Percentiles rank a stretch among this genome's conserved stretches.
Evolutionary conservation across 2,113 vertebrate species (phyloP).

Genomic region (Clinocottus analis): DNA sequence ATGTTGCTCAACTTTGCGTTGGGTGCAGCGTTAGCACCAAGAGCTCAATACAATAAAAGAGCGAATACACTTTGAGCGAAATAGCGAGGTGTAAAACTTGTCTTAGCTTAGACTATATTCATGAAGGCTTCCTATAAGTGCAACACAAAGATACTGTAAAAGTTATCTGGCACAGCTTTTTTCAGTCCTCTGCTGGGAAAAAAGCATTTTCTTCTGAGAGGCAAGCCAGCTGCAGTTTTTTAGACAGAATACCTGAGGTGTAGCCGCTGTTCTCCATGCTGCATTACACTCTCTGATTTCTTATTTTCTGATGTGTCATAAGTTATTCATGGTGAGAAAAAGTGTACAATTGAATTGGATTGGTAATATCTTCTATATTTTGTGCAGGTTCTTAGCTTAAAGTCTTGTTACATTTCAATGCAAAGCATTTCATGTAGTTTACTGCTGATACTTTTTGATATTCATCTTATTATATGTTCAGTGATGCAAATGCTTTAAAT

Average conservation of each 20-base stretch:
- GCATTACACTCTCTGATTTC: neutral
- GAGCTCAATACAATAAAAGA: neutral
- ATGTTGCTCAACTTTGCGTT: neutral
- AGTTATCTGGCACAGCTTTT: conserved; percentile 14
- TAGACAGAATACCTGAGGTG: conserved; percentile 25
- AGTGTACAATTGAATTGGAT: neutral
- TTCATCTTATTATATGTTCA: neutral
- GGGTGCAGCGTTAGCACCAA: neutral
- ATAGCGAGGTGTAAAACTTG: neutral
- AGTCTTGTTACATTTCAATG: neutral
- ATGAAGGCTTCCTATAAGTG: neutral
- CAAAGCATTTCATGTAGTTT: neutral
- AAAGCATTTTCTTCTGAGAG: neutral
- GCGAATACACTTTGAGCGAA: neutral
- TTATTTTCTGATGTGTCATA: neutral
- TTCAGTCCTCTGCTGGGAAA: neutral
- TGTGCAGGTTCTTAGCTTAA: neutral
- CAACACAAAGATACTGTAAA: neutral
- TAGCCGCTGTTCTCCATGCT: neutral
- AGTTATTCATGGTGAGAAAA: neutral
- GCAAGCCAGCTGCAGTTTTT: conserved; percentile 2
- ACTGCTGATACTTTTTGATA: conserved; percentile 7
- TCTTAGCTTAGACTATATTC: neutral
- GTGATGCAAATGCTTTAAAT: conserved; percentile 18
- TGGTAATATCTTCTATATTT: neutral